These are phyloP conservation scores for Drosophila lacteicornis DNA, from an alignment of 1,140 invertebrate genomes.

Conservation along the genomic window DNA sequence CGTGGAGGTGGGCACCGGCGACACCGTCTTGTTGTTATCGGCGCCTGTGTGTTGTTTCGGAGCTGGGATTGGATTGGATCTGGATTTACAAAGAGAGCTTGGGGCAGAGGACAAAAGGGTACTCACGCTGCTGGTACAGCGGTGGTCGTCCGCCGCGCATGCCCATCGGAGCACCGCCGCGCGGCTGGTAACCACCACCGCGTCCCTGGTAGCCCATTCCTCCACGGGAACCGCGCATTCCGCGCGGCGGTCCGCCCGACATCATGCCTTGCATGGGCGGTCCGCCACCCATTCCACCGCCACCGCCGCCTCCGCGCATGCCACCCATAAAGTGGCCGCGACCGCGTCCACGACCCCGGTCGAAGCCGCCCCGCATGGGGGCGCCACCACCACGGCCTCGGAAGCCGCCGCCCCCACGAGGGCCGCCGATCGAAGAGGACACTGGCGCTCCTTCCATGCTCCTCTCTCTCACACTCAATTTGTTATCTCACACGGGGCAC, in stretches of 20 bases:
- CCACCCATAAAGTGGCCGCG: constrained; percentile 81
- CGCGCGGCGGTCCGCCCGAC: constrained; percentile 64
- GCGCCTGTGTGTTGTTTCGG: constrained; percentile 81
- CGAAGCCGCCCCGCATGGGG: constrained; percentile 79
- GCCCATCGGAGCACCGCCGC: constrained; percentile 76
- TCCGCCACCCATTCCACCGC: constrained; percentile 54
- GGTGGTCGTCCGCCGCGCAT: constrained; percentile 80
- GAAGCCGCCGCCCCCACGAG: constrained; percentile 77
- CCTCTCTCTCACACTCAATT: constrained; percentile 32
- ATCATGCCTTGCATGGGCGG: constrained; percentile 78
- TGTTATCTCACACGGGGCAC: constrained; percentile 32
- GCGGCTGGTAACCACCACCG: constrained; percentile 76
- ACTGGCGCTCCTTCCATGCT: constrained; percentile 77
- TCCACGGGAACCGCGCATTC: constrained; percentile 73
- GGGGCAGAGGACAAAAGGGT: not conserved
- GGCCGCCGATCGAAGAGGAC: constrained; percentile 64
- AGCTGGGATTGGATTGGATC: constrained; percentile 49
- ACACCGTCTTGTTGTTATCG: constrained; percentile 83
- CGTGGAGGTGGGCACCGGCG: constrained; percentile 71
- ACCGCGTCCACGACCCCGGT: constrained; percentile 78
- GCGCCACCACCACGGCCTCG: constrained; percentile 76
- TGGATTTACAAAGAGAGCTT: constrained; percentile 11
- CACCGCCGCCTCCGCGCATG: constrained; percentile 74
- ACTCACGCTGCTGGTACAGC: constrained; percentile 79
- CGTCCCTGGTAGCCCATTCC: constrained; percentile 71